Evolutionary conservation across 2,888 invertebrate species (phyloP), one percentile per base, ranked within the genome.

Genomic region (Synergus japonicus): DNA sequence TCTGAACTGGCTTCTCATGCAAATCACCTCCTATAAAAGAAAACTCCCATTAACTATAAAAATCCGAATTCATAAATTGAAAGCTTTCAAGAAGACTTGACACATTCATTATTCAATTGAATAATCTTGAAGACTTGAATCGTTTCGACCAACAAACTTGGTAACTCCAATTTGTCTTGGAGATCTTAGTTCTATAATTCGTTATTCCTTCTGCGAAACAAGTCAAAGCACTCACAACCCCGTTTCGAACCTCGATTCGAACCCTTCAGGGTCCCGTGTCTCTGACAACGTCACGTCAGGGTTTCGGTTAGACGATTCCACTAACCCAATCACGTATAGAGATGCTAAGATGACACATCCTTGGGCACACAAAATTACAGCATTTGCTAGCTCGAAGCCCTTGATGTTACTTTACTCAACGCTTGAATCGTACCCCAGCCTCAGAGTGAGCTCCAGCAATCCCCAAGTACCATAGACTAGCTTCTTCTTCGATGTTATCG

Each of bases 321-420:
- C 85, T 85, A 86, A 87, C 86, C 85, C 85, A 87, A 86, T 87
- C 86, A 84, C 82, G 85, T 84, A 80, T 78, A 84, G 83, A 81
- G 83, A 84, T 83, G 78, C 82, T 84, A 29, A 86, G 83, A 82
- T 84, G 88, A 87, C 86, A 87, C 87, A 88, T 87, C 86, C 86
- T 85, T 83, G 83, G 81, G 84, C 83, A 85, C 84, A 89, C 88
- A 87, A 84, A 86, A 88, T 89, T 88, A 89, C 87, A 85, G 86
- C 87, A 87, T 89, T 89, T 89, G 87, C 86, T 85, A 87, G 85
- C 88, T 86, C 83, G 84, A 86, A 87, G 85, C 85, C 87, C 85
- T 83, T 85, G 86, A 86, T 86, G 87, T 88, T 86, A 86, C 87
- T 86, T 87, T 83, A 84, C 85, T 88, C 82, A 79, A 81, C 82